phyloP scores from a whole-genome alignment of 2,797 vertebrate species.

The Acridotheres tristis region DNA sequence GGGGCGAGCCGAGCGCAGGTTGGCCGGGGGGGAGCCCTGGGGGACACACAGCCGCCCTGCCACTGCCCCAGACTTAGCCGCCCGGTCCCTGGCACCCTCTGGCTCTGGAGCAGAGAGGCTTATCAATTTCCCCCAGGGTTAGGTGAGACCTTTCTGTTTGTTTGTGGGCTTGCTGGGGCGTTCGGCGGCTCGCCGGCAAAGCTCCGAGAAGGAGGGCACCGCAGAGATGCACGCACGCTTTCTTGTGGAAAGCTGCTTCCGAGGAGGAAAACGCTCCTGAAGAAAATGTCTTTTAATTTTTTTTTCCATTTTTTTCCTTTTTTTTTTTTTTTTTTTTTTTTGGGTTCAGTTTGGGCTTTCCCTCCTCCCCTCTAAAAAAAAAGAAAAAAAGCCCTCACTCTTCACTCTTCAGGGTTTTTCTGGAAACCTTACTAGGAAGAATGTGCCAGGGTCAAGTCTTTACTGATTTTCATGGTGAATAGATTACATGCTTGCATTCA shows the following conservation, averaged over 20 bases:
- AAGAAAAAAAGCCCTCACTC: background rate
- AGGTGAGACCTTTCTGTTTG: slow-evolving; percentile 53
- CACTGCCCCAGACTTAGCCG: slow-evolving; percentile 6
- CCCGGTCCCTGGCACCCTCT: slow-evolving; percentile 24
- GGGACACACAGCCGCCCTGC: slow-evolving; percentile 17
- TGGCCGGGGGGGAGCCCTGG: slow-evolving; percentile 22
- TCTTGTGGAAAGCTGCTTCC: background rate
- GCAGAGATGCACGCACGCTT: background rate
- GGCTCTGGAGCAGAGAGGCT: slow-evolving; percentile 34
- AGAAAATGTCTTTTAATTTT: background rate
- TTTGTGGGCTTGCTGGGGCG: slow-evolving; percentile 19
- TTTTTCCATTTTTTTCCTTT: fast-evolving
- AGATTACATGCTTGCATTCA: slow-evolving; percentile 79
- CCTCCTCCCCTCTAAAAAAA: too few species aligned
- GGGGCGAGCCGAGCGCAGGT: slow-evolving; percentile 39
- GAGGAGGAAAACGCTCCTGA: background rate
- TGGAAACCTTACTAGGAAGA: slow-evolving; percentile 53
- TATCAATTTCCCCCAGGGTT: slow-evolving; percentile 13
- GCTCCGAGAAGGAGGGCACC: background rate
- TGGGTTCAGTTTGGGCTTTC: background rate
- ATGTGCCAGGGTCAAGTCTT: slow-evolving; percentile 78
- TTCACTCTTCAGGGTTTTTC: background rate
- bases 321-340: too few species aligned
- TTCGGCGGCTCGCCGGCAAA: background rate
- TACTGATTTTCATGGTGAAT: slow-evolving; percentile 79